Evolutionary conservation across 2,797 vertebrate species (phyloP).

Genomic region (Lagodon rhomboides): DNA sequence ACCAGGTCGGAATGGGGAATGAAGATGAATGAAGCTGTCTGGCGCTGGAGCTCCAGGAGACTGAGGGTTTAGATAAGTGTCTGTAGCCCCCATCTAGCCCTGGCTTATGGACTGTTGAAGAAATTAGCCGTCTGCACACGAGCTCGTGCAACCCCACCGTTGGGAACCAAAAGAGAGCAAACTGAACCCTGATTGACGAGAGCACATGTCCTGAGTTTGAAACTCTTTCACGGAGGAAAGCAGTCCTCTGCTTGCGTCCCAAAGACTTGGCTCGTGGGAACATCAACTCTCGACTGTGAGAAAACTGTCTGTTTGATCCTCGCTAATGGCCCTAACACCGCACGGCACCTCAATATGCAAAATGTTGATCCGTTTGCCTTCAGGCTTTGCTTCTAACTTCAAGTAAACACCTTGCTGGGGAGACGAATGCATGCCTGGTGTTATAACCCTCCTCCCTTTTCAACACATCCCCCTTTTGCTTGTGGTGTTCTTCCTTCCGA

Average conservation of each 20-base stretch:
- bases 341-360: constrained; percentile 7
- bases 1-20: constrained; percentile 60
- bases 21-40: constrained; percentile 70
- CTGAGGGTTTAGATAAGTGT: constrained; percentile 40
- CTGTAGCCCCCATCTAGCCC: constrained; percentile 33
- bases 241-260: not conserved
- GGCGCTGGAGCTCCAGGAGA: constrained; percentile 42
- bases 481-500: not conserved
- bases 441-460: not conserved
- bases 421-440: not conserved
- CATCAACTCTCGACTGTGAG: constrained; percentile 22
- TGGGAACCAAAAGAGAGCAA: constrained; percentile 21
- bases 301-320: constrained; percentile 40
- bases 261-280: constrained; percentile 1
- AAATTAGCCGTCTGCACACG: constrained; percentile 23
- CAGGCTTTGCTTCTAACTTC: constrained; percentile 24
- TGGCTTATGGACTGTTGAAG: constrained; percentile 16
- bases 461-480: not conserved
- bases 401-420: constrained; percentile 8
- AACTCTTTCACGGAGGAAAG: not conserved
- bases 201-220: constrained; percentile 12
- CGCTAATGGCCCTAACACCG: constrained; percentile 27
- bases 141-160: constrained; percentile 1
- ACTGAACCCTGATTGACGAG: not conserved
- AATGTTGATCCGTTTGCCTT: constrained; percentile 14